Percentiles rank a stretch among this genome's conserved stretches.
These are phyloP conservation scores for Caenorhabditis uteleia DNA, from an alignment of 2,888 invertebrate genomes.

Conservation along the genomic window DNA sequence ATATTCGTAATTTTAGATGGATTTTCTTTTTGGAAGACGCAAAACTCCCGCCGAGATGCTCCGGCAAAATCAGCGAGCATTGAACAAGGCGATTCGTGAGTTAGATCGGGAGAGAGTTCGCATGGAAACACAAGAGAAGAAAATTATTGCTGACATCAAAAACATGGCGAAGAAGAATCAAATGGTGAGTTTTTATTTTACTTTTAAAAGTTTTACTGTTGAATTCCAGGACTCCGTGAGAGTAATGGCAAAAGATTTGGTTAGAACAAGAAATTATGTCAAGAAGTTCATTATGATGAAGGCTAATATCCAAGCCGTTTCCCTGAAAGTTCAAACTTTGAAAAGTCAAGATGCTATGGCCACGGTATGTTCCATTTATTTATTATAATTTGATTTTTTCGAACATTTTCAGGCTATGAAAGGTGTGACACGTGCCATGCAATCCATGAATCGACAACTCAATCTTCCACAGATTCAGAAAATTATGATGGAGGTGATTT, in stretches of 20 bases:
- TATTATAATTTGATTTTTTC: not conserved
- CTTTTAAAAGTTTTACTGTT: not conserved
- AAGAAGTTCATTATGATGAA: conserved; percentile 99
- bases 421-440: conserved; percentile 97
- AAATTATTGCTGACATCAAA: conserved; percentile 95
- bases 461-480: conserved; percentile 98
- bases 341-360: conserved; percentile 93
- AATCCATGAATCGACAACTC: conserved; percentile 89
- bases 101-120: conserved; percentile 76
- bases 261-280: conserved; percentile 88
- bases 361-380: not conserved
- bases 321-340: conserved; percentile 94
- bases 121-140: conserved; percentile 99
- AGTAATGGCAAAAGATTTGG: conserved; percentile 98
- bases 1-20: conserved; percentile 69
- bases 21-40: conserved; percentile 86
- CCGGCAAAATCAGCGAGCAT: conserved; percentile 93
- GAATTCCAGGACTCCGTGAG: conserved; percentile 88
- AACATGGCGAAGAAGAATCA: conserved; percentile 98
- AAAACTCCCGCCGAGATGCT: conserved; percentile 97
- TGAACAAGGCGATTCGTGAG: conserved; percentile 97
- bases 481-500: conserved; percentile 74
- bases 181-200: conserved; percentile 78
- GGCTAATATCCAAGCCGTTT: conserved; percentile 85
- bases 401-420: conserved; percentile 97